A percentile compares a stretch with the other conserved stretches of the same genome.
Conservation (phyloP, 2,888 invertebrate genomes). For the Agrypnus murinus region DNA sequence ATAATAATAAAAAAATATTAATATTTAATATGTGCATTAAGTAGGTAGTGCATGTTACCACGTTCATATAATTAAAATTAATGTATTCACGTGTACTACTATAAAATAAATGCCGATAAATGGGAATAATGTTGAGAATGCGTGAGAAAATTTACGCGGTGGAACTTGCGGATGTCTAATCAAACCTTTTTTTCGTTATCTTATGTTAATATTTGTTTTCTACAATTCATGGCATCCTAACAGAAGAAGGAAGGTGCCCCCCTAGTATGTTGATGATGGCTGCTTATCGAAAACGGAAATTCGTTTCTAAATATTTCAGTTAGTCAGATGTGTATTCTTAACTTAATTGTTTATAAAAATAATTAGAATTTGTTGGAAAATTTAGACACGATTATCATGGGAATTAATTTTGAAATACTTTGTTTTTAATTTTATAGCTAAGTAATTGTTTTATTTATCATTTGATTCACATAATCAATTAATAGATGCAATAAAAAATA, state of each 20-base stretch:
- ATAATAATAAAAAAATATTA: slow-evolving; percentile 14
- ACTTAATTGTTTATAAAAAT: background rate
- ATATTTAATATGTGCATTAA: slow-evolving; percentile 7
- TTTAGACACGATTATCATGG: too few species aligned
- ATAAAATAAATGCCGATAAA: slow-evolving; percentile 21
- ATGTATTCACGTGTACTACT: slow-evolving; percentile 14
- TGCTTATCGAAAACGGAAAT: slow-evolving; percentile 5
- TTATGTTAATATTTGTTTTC: slow-evolving; percentile 25
- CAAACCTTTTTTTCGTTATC: slow-evolving; percentile 33
- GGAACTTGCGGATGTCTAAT: slow-evolving; percentile 27
- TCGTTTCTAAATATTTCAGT: background rate
- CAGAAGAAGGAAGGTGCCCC: too few species aligned
- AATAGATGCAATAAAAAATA: too few species aligned
- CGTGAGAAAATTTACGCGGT: slow-evolving; percentile 34
- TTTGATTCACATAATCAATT: too few species aligned
- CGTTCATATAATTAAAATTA: slow-evolving; percentile 22
- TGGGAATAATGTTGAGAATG: slow-evolving; percentile 14
- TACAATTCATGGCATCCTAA: background rate
- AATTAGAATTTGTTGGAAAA: background rate
- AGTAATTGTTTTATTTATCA: too few species aligned
- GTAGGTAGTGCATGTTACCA: slow-evolving; percentile 17
- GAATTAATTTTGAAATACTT: too few species aligned
- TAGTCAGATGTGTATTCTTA: background rate
- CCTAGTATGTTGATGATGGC: background rate
- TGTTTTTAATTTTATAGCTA: too few species aligned